Percentiles rank a stretch among this genome's conserved stretches.
Conservation (phyloP, 2,113 vertebrate species). For the Gyps fulvus region DNA sequence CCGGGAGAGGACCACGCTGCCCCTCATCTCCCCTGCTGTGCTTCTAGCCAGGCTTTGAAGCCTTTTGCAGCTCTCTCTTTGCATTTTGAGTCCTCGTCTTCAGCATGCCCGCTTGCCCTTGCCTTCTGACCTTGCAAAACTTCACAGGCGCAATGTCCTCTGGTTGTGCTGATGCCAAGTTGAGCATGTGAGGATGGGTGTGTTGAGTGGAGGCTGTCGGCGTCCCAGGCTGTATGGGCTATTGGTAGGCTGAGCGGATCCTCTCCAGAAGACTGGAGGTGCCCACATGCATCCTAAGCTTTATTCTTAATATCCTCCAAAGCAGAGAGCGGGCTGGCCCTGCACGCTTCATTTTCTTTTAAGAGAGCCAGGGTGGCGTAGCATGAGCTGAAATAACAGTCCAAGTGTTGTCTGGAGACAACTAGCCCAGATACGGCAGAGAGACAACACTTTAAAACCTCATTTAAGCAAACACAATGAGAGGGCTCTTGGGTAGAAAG, state of each 20-base stretch:
- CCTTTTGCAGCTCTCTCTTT: background rate
- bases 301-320: background rate
- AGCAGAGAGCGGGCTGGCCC: background rate
- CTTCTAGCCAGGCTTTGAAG: background rate
- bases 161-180: rapidly evolving
- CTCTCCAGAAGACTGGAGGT: background rate
- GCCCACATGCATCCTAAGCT: background rate
- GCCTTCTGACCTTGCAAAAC: background rate
- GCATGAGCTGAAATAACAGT: background rate
- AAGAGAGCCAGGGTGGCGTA: background rate
- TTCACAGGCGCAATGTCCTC: background rate
- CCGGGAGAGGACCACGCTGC: too few relatives aligned
- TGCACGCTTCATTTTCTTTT: background rate
- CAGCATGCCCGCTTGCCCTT: background rate
- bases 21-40: rapidly evolving
- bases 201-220: rapidly evolving
- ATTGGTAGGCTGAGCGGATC: rapidly evolving
- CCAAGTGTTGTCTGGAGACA: constrained; percentile 72
- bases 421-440: constrained; percentile 47
- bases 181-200: rapidly evolving
- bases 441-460: constrained; percentile 74
- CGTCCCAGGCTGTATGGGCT: rapidly evolving
- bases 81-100: rapidly evolving
- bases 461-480: constrained; percentile 76
- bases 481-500: constrained; percentile 76